Conservation (phyloP, 2,797 vertebrate genomes). For the Phaenicophaeus curvirostris region DNA sequence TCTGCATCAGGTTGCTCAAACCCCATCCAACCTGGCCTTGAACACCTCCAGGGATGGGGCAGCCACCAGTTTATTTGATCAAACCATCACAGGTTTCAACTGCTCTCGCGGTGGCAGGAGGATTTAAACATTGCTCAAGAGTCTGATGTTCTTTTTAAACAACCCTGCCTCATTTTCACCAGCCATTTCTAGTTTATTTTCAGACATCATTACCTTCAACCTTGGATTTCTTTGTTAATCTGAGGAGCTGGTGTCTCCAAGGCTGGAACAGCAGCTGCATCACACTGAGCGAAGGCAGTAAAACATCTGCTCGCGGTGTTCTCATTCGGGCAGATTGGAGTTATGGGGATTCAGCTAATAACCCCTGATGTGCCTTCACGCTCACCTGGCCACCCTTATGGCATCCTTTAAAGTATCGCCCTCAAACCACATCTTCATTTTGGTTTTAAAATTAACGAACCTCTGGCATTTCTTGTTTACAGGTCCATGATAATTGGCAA, state of each 20-base stretch:
- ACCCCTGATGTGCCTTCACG: not conserved
- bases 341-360: not conserved
- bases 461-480: not conserved
- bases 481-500: not conserved
- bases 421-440: fast-evolving
- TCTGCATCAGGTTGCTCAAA: no score
- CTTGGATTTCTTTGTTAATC: not conserved
- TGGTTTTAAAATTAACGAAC: not conserved
- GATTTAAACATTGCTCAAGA: not conserved
- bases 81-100: not conserved
- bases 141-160: not conserved
- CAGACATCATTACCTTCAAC: conserved; percentile 9
- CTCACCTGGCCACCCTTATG: conserved; percentile 25
- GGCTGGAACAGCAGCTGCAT: not conserved
- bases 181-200: not conserved
- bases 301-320: conserved; percentile 16
- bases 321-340: not conserved
- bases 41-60: no score
- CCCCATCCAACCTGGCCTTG: no score
- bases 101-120: not conserved
- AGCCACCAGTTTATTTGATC: no score
- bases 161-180: not conserved
- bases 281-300: not conserved
- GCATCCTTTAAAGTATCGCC: not conserved
- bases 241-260: not conserved